Percentiles rank a stretch among this genome's conserved stretches.
Conservation (phyloP, 2,888 invertebrate genomes). For the Phengaris arion region DNA sequence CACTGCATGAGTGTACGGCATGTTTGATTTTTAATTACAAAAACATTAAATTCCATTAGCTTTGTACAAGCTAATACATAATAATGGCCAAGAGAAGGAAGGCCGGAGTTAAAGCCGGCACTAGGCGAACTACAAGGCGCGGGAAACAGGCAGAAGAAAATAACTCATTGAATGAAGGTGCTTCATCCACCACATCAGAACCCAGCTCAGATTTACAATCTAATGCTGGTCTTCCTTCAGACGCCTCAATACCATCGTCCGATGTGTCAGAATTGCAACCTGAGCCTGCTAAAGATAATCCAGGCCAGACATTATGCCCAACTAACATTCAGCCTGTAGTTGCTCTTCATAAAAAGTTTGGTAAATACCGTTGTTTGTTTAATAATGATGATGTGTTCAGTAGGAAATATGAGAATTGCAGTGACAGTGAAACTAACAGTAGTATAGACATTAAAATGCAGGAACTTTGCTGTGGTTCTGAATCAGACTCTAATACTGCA, state of each 20-base stretch:
- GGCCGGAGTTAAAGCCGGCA: slow-evolving; percentile 55
- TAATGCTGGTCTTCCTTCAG: slow-evolving; percentile 42
- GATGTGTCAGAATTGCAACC: slow-evolving; percentile 42
- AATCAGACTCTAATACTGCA: slow-evolving; percentile 73
- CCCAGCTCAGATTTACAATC: slow-evolving; percentile 40
- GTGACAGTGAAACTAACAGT: slow-evolving; percentile 75
- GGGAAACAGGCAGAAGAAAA: slow-evolving; percentile 56
- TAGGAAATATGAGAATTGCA: slow-evolving; percentile 67
- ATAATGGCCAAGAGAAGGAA: slow-evolving; percentile 72
- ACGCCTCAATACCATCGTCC: slow-evolving; percentile 36
- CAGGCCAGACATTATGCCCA: slow-evolving; percentile 40
- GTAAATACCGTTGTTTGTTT: slow-evolving; percentile 76
- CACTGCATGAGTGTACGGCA: slow-evolving; percentile 47
- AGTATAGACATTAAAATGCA: slow-evolving; percentile 67
- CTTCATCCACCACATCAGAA: slow-evolving; percentile 50
- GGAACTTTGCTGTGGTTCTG: slow-evolving; percentile 70
- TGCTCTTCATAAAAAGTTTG: slow-evolving; percentile 77
- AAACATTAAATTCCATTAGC: slow-evolving; percentile 8
- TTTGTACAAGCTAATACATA: slow-evolving; percentile 53
- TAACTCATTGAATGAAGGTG: slow-evolving; percentile 47
- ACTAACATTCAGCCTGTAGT: slow-evolving; percentile 50
- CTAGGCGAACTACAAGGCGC: slow-evolving; percentile 63
- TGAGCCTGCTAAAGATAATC: slow-evolving; percentile 45
- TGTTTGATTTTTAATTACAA: slow-evolving; percentile 33
- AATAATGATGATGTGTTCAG: slow-evolving; percentile 61